These are phyloP conservation scores for Diplogasteroides magnus DNA, from an alignment of 1,140 invertebrate species.

Conservation along the genomic window DNA sequence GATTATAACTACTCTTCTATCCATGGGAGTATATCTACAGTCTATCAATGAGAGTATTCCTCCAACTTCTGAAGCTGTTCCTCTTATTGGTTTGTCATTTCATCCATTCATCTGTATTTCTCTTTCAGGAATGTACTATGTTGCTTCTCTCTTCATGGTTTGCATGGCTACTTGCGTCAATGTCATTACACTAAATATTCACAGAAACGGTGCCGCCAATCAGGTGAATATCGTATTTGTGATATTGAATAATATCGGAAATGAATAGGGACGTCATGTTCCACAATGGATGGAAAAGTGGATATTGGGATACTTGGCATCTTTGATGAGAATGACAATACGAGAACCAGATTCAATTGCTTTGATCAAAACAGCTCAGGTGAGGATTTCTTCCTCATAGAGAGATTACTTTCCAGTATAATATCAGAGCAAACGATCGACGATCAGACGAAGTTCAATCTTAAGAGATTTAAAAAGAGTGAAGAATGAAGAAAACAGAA, in stretches of 20 bases:
- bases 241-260: slow-evolving; percentile 5
- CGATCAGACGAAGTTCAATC: slow-evolving; percentile 45
- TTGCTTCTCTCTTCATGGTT: slow-evolving; percentile 80
- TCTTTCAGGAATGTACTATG: slow-evolving; percentile 72
- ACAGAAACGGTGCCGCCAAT: slow-evolving; percentile 69
- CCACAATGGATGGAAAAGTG: slow-evolving; percentile 46
- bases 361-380: slow-evolving; percentile 46
- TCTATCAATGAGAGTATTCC: slow-evolving; percentile 80
- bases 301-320: slow-evolving; percentile 51
- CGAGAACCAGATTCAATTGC: slow-evolving; percentile 53
- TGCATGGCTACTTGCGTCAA: slow-evolving; percentile 80
- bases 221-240: slow-evolving; percentile 7
- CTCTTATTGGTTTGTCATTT: slow-evolving; percentile 73
- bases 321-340: slow-evolving; percentile 42
- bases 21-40: slow-evolving; percentile 88
- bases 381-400: slow-evolving; percentile 5
- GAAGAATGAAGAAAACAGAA: slow-evolving; percentile 46
- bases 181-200: slow-evolving; percentile 70
- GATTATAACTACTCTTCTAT: slow-evolving; percentile 79
- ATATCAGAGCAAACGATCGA: slow-evolving; percentile 44
- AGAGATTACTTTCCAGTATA: neutral
- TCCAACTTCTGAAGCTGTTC: slow-evolving; percentile 78
- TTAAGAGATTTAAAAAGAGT: slow-evolving; percentile 47
- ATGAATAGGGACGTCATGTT: slow-evolving; percentile 26
- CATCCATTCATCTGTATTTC: slow-evolving; percentile 48